Conservation (phyloP, 2,888 invertebrate genomes). For the Drosophila nr. fundita region DNA sequence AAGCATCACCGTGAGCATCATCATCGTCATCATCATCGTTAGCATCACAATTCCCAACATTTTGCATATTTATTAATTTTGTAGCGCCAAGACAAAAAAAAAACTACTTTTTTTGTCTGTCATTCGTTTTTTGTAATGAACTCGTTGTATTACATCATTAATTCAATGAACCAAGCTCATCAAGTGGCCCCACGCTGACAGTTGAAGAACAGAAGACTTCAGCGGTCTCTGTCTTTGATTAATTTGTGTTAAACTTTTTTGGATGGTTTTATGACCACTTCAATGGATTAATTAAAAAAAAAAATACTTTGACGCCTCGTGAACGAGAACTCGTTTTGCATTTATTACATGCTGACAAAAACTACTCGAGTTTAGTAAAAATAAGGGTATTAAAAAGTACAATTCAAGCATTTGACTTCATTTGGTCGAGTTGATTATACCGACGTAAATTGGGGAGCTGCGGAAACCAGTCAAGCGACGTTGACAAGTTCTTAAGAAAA, state of each 20-base stretch:
- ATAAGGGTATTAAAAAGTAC: conserved; percentile 6
- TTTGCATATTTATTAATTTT: conserved; percentile 57
- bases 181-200: conserved; percentile 66
- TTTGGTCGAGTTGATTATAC: conserved; percentile 10
- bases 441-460: conserved; percentile 6
- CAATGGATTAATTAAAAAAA: conserved; percentile 55
- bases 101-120: no score
- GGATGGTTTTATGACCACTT: conserved; percentile 46
- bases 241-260: conserved; percentile 37
- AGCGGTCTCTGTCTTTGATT: conserved; percentile 38
- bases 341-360: conserved; percentile 23
- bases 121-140: conserved; percentile 13
- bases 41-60: conserved; percentile 21
- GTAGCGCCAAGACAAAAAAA: no score
- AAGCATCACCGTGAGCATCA: conserved; percentile 11
- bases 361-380: conserved; percentile 5
- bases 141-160: conserved; percentile 69
- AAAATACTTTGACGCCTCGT: conserved; percentile 60
- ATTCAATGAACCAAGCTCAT: conserved; percentile 68
- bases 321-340: conserved; percentile 51
- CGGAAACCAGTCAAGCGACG: conserved; percentile 43
- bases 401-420: background rate
- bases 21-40: background rate
- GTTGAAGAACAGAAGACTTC: conserved; percentile 37
- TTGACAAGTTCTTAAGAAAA: conserved; percentile 10